Evolutionary conservation across 2,797 vertebrate species (phyloP).

Genomic region (Leptodactylus fallax): DNA sequence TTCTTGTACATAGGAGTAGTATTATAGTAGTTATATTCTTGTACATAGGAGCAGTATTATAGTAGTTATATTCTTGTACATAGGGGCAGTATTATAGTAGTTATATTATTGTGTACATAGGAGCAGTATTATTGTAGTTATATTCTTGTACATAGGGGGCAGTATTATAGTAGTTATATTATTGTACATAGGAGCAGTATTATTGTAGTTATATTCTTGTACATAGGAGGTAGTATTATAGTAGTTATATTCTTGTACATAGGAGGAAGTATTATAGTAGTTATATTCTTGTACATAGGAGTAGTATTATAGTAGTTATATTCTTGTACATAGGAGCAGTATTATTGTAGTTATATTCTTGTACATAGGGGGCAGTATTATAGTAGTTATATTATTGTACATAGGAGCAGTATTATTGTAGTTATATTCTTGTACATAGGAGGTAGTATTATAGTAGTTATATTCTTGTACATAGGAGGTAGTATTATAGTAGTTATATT

Average conservation of each 20-base stretch:
- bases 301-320: conserved; percentile 5
- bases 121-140: not conserved
- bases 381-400: not conserved
- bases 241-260: not conserved
- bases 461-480: not conserved
- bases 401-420: not conserved
- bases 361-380: not conserved
- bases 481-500: conserved; percentile 5
- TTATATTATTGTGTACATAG: conserved; percentile 11
- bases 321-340: not conserved
- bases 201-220: conserved; percentile 11
- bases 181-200: not conserved
- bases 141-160: not conserved
- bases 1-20: not conserved
- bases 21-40: not conserved
- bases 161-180: conserved; percentile 9
- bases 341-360: not conserved
- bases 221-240: not conserved
- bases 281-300: not conserved
- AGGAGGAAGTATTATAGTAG: not conserved
- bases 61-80: not conserved
- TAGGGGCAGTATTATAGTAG: not conserved
- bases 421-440: not conserved
- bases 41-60: not conserved
- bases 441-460: conserved; percentile 9